Conservation (phyloP, 2,113 vertebrate genomes). For the Mobula birostris region DNA sequence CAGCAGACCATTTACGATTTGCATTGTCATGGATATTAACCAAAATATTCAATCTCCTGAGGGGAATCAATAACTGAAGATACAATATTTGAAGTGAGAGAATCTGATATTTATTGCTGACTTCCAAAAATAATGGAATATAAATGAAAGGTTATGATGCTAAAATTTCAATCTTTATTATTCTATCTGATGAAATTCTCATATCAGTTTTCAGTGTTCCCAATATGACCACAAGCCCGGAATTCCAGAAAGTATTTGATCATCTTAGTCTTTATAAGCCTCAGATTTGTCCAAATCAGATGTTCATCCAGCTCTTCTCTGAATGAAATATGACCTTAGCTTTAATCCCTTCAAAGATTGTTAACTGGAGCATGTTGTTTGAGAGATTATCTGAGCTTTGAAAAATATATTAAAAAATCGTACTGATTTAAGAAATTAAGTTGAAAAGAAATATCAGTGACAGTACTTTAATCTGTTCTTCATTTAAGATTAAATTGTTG, state of each 20-base stretch:
- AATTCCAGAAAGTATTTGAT: slow-evolving; percentile 7
- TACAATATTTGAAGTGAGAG: neutral
- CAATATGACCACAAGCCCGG: neutral
- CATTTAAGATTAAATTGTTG: too few relatives aligned
- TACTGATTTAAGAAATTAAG: neutral
- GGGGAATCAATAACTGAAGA: neutral
- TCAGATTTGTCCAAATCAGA: neutral
- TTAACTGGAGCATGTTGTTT: neutral
- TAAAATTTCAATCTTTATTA: slow-evolving; percentile 18
- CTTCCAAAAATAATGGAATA: slow-evolving; percentile 11
- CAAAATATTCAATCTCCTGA: neutral
- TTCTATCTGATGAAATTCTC: slow-evolving; percentile 15
- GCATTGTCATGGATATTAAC: slow-evolving; percentile 14
- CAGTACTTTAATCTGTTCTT: too few relatives aligned
- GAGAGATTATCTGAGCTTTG: neutral
- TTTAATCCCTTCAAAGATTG: neutral
- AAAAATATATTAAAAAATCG: neutral
- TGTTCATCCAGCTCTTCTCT: neutral
- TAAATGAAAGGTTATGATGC: neutral
- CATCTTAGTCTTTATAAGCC: slow-evolving; percentile 13
- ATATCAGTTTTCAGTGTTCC: neutral
- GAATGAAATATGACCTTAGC: neutral
- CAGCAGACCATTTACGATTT: neutral
- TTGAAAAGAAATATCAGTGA: neutral
- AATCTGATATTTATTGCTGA: slow-evolving; percentile 12